Evolutionary conservation across 2,888 invertebrate genomes (phyloP), one percentile per base, ranked within the genome.

Genomic region (Spilarctia lutea): DNA sequence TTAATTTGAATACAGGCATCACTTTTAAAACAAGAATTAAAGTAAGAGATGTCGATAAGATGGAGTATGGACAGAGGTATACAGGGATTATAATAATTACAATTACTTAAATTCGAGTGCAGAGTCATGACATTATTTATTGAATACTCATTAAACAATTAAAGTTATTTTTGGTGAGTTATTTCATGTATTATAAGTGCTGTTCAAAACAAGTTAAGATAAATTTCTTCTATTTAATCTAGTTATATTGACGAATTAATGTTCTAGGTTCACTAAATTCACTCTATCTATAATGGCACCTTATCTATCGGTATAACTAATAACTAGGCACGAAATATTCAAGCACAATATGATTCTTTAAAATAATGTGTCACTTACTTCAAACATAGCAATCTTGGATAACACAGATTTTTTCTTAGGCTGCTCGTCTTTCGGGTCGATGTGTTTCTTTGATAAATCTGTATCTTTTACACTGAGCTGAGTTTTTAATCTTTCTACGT

Each of bases 321-420:
- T 52, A 8, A 52, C 24, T 52, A 6, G 24, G 45, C 24, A 52
- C 8, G 8, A 24, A 52, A 24, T 52, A 8, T 52, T 52, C 2
- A 52, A 24, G 2, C 11, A 56, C n/a, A 3, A 52, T 18, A 52
- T 24, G 52, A n/a, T 24, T n/a, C 52, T 56, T n/a, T 10, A 68
- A 48, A 33, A 4, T 2, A 67, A 27, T 16, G 2, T 6, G 11
- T 66, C 16, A 81, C 85, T 92, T 89, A 94, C 95, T 89, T 95
- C 95, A 87, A 94, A 95, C 84, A 94, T 86, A 48, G 94, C 94
- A 68, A 95, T 93, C 85, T 92, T 94, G 0, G 94, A 91, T 39
- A 91, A 76, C 2, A 95, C 90, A 0, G 91, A 89, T 67, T 88
- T 91, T 65, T 90, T 90, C 75, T 87, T 91, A 3, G 90, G 91